phyloP scores from a whole-genome alignment of 2,113 vertebrate species.

The Struthidea cinerea region DNA sequence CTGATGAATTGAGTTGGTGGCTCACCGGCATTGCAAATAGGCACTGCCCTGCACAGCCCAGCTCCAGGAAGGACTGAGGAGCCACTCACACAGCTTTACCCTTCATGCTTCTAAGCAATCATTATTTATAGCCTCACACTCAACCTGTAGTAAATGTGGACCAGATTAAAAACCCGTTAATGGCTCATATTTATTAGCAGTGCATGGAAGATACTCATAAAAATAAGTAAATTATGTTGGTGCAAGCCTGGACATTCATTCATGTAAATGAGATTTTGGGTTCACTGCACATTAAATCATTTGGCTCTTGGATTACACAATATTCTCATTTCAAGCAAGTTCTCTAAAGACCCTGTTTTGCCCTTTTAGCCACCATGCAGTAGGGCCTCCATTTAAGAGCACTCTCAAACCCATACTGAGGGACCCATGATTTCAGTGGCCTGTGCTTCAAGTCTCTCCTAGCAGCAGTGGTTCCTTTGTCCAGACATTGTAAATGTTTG shows the following conservation, averaged over 20 bases:
- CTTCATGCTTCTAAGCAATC: neutral
- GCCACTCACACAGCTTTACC: neutral
- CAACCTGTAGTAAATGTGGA: slow-evolving; percentile 52
- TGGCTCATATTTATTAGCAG: slow-evolving; percentile 67
- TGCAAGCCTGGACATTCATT: slow-evolving; percentile 5
- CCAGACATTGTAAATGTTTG: neutral
- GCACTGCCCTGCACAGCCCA: neutral
- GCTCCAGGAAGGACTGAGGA: neutral
- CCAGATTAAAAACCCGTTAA: slow-evolving; percentile 67
- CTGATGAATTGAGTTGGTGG: neutral
- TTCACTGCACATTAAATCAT: slow-evolving; percentile 55
- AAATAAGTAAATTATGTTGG: slow-evolving; percentile 65
- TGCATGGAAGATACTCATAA: slow-evolving; percentile 45
- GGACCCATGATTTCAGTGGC: neutral
- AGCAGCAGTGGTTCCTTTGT: neutral
- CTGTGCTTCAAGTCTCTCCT: neutral
- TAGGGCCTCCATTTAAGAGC: neutral
- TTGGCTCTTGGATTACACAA: slow-evolving; percentile 5
- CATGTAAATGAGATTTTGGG: slow-evolving; percentile 45
- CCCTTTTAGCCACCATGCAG: neutral
- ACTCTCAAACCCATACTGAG: neutral
- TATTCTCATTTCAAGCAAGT: neutral
- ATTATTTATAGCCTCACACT: slow-evolving; percentile 64
- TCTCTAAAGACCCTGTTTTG: neutral
- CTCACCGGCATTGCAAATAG: neutral